A percentile compares a stretch with the other conserved stretches of the same genome.
These are phyloP conservation scores for Girardinichthys multiradiatus DNA, from an alignment of 2,113 vertebrate species.

Conservation along the genomic window DNA sequence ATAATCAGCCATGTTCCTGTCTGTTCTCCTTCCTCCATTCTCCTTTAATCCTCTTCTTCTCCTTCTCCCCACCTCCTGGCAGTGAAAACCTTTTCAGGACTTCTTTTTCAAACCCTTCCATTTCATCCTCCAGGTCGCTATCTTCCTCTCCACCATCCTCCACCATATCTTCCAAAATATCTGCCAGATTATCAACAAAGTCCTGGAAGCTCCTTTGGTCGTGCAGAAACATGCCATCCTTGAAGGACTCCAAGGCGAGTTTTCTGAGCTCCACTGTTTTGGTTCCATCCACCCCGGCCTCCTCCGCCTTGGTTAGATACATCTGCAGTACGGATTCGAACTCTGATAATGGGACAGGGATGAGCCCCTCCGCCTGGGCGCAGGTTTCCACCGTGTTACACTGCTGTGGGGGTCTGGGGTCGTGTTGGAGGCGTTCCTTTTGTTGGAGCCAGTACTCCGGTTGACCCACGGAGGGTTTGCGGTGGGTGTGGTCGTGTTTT, in stretches of 20 bases:
- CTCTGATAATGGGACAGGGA: constrained; percentile 77
- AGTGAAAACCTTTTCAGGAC: constrained; percentile 71
- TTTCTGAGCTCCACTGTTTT: constrained; percentile 69
- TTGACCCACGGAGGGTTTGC: constrained; percentile 26
- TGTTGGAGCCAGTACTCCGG: constrained; percentile 70
- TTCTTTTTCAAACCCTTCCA: constrained; percentile 85
- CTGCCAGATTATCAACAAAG: constrained; percentile 86
- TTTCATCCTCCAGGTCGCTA: constrained; percentile 75
- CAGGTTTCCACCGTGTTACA: constrained; percentile 81
- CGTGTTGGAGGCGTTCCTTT: constrained; percentile 66
- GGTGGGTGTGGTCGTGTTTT: constrained; percentile 41
- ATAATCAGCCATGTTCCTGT: constrained; percentile 60
- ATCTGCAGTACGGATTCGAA: constrained; percentile 82
- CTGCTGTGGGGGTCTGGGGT: constrained; percentile 66
- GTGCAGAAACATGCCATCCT: constrained; percentile 83
- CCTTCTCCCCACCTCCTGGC: constrained; percentile 31
- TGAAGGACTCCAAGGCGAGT: constrained; percentile 77
- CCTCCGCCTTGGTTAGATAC: constrained; percentile 77
- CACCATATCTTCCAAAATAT: constrained; percentile 90
- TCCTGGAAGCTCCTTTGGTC: constrained; percentile 86
- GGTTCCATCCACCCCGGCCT: constrained; percentile 48
- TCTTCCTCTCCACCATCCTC: constrained; percentile 50
- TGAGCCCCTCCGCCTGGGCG: constrained; percentile 82
- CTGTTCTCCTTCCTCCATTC: constrained; percentile 57
- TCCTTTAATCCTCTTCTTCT: constrained; percentile 35